These are phyloP conservation scores for Arion vulgaris DNA, from an alignment of 1,140 invertebrate genomes.

Conservation along the genomic window DNA sequence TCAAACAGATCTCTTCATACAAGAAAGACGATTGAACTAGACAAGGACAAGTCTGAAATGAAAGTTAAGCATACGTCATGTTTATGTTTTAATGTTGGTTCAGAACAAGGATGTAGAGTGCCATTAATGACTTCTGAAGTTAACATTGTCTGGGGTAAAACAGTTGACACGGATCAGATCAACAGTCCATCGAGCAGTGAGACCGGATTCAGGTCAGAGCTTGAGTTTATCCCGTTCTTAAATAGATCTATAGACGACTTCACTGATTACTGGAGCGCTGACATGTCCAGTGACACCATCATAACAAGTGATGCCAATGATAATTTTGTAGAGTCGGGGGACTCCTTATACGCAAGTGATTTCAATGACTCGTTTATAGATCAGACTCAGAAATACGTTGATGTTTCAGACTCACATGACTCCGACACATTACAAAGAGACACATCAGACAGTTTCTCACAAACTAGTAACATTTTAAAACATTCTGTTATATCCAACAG, in stretches of 20 bases:
- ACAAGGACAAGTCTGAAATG: slow-evolving; percentile 7
- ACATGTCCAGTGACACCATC: slow-evolving; percentile 19
- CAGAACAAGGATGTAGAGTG: background rate
- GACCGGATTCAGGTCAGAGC: background rate
- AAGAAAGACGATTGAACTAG: slow-evolving; percentile 18
- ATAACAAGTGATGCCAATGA: slow-evolving; percentile 1
- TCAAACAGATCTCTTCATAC: background rate
- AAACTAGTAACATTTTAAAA: background rate
- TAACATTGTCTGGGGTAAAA: slow-evolving; percentile 38
- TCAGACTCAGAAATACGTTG: background rate
- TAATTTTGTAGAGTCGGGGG: background rate
- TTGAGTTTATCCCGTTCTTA: background rate
- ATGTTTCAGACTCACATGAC: background rate
- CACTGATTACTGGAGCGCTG: slow-evolving; percentile 22
- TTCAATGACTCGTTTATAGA: slow-evolving; percentile 2
- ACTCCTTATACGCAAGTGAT: slow-evolving; percentile 28
- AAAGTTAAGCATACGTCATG: background rate
- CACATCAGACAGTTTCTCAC: background rate
- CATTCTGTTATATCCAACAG: background rate
- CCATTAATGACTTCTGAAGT: background rate
- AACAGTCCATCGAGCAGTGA: background rate
- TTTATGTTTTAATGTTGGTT: background rate
- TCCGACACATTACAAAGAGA: background rate
- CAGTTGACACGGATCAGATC: slow-evolving; percentile 12
- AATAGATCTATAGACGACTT: slow-evolving; percentile 2